Evolutionary conservation across 2,113 vertebrate genomes (phyloP).

Genomic region (Heterocephalus glaber): DNA sequence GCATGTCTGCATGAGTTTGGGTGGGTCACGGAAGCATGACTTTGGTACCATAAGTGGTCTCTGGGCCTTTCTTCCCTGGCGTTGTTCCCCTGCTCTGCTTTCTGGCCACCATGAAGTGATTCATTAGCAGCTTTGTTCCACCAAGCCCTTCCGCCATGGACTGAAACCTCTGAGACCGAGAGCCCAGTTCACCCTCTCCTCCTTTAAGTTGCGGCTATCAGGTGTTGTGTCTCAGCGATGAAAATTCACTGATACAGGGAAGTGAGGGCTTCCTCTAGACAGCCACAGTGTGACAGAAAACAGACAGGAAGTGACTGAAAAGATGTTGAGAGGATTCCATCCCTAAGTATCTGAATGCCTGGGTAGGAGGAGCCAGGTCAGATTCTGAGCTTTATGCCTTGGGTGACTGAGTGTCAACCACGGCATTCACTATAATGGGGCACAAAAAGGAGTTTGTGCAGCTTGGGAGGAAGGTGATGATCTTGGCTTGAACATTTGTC

Average conservation of each 20-base stretch:
- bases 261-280: neutral
- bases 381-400: neutral
- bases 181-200: neutral
- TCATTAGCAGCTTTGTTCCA: neutral
- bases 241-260: no score
- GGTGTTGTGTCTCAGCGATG: neutral
- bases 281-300: neutral
- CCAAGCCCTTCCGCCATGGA: neutral
- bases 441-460: neutral
- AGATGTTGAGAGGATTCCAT: neutral
- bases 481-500: neutral
- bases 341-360: neutral
- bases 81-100: neutral
- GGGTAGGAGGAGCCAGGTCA: neutral
- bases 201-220: neutral
- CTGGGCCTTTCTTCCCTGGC: neutral
- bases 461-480: accelerated
- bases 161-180: neutral
- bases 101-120: neutral
- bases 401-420: neutral
- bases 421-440: neutral
- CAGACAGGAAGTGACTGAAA: neutral
- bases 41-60: neutral
- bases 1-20: neutral
- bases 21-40: neutral